Evolutionary conservation across 2,888 invertebrate genomes (phyloP).

Genomic region (Caradrina clavipalpis): DNA sequence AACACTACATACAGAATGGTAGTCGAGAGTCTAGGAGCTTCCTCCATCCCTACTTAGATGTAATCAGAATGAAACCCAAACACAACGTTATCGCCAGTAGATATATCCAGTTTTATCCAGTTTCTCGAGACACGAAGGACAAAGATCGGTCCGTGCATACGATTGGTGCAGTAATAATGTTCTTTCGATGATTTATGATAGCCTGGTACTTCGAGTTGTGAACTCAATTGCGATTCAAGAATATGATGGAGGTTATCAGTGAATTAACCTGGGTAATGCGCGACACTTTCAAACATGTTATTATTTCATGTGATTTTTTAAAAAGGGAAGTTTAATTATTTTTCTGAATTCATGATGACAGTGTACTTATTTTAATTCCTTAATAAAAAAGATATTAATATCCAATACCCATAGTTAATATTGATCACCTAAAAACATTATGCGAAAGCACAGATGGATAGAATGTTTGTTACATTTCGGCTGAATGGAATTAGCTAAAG

Average conservation of each 20-base stretch:
- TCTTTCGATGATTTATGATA: slow-evolving; percentile 33
- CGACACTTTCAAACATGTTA: not conserved
- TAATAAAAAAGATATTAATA: no score
- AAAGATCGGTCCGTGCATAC: slow-evolving; percentile 52
- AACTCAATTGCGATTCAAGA: slow-evolving; percentile 25
- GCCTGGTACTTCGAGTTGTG: slow-evolving; percentile 24
- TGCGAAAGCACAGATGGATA: no score
- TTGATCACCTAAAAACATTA: no score
- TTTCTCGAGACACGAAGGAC: slow-evolving; percentile 44
- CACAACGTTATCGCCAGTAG: slow-evolving; percentile 54
- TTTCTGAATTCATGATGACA: no score
- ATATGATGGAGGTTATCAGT: slow-evolving; percentile 11
- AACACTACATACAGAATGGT: not conserved
- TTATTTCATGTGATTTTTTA: not conserved
- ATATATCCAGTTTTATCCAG: slow-evolving; percentile 36
- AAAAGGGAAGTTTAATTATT: no score
- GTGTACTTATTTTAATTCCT: no score
- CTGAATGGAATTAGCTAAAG: no score
- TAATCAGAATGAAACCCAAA: slow-evolving; percentile 43
- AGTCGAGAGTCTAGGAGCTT: slow-evolving; percentile 13
- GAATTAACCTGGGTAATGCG: slow-evolving; percentile 15
- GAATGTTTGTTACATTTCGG: no score
- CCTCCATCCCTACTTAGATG: slow-evolving; percentile 10
- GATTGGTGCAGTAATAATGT: slow-evolving; percentile 21
- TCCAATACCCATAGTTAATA: no score